These are phyloP conservation scores for Myripristis murdjan DNA, from an alignment of 2,797 vertebrate species.

Conservation along the genomic window DNA sequence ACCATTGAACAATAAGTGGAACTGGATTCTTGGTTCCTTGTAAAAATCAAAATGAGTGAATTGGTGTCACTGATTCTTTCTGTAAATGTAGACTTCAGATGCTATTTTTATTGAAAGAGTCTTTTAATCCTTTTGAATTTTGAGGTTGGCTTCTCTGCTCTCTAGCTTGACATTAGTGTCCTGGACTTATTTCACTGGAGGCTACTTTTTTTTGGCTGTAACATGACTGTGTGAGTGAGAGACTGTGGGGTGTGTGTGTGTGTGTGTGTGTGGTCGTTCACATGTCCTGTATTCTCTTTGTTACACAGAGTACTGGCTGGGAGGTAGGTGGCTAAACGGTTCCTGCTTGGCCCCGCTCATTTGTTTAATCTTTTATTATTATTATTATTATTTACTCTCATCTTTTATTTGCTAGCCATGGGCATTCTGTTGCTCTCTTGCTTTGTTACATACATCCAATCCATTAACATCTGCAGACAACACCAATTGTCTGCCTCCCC, in stretches of 20 bases:
- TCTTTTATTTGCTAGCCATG: constrained; percentile 90
- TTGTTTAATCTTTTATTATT: constrained; percentile 42
- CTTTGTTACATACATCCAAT: constrained; percentile 85
- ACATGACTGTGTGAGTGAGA: constrained; percentile 27
- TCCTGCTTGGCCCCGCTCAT: constrained; percentile 92
- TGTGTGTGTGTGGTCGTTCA: constrained; percentile 71
- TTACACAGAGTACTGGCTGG: constrained; percentile 99
- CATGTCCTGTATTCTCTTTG: constrained; percentile 92
- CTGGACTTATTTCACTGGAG: constrained; percentile 34
- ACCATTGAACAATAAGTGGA: neutral
- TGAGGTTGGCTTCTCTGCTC: constrained; percentile 34
- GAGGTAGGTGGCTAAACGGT: constrained; percentile 98
- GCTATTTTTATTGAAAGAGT: neutral
- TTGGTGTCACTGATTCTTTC: neutral
- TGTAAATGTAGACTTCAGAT: neutral
- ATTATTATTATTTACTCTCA: constrained; percentile 50
- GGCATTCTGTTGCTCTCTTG: constrained; percentile 90
- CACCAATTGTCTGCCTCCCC: constrained; percentile 66
- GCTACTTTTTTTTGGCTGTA: constrained; percentile 39
- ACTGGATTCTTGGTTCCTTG: too few relatives aligned
- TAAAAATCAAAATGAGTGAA: too few relatives aligned
- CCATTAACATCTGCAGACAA: constrained; percentile 94
- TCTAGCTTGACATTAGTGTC: constrained; percentile 24
- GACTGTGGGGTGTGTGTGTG: constrained; percentile 11
- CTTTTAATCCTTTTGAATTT: neutral